Base-by-base conservation (phyloP, 2,113 vertebrate species). In the Acanthisitta chloris region DNA sequence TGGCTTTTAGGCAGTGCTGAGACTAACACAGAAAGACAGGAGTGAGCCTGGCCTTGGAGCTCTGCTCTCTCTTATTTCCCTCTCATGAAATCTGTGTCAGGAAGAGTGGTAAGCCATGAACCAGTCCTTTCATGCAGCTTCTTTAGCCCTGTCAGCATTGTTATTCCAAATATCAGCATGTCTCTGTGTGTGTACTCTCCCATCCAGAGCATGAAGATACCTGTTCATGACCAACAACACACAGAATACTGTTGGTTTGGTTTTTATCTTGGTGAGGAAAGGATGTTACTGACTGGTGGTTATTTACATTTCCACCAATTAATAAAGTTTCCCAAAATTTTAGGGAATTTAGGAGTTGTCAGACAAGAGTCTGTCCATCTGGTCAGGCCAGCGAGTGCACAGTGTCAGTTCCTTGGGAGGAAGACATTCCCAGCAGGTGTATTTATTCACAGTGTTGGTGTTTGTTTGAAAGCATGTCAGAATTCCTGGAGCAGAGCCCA, bases 111-210 rank as follows among this genome's bases (percentile, higher is more conserved):
- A 57, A 80, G 38, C 17, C 67, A 52, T 2, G 1, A 76, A 38
- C 25, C 23, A 42, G 33, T 65, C 5, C 45, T 66, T 81, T 42
- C 9, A 2, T 21, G 31, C 49, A 73, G 58, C 20, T 55, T 1
- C 67, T 73, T 69, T 74, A 79, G 42, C 46, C 28, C 33, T 40
- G 10, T 58, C 20, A 4, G 21, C 31, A 14, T 12, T 86, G 2
- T 38, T 88, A 18, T 34, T 78, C n/a, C 29, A 36, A 92, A 64
- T 42, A 67, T 36, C 48, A 17, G 14, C 1, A 0, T 46, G 20
- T 69, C 38, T 0, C 2, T 28, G 3, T 17, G 8, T 21, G 11
- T 31, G 17, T 24, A 17, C 26, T 18, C 0, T 40, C 61, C 61
- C 69, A 5, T 23, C 64, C 25, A 8, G 33, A 49, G 2, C 43